phyloP scores from a whole-genome alignment of 2,888 invertebrate genomes.

The Hypsopygia costalis region DNA sequence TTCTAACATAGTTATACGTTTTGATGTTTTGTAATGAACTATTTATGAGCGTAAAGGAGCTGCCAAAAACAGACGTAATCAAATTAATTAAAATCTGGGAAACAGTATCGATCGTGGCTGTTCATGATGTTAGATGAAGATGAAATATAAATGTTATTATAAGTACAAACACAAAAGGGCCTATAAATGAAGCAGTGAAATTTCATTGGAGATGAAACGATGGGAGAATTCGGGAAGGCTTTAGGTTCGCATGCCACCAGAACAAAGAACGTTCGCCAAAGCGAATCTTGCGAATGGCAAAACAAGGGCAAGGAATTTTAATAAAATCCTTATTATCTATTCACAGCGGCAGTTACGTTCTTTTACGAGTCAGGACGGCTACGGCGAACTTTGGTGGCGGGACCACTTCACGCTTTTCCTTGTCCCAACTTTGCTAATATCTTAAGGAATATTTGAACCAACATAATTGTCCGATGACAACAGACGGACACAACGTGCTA shows the following conservation, averaged over 20 bases:
- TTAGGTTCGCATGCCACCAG: slow-evolving; percentile 52
- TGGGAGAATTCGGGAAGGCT: slow-evolving; percentile 44
- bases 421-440: slow-evolving; percentile 59
- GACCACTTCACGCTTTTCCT: slow-evolving; percentile 40
- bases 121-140: slow-evolving; percentile 3
- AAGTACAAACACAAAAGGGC: slow-evolving; percentile 43
- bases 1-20: too few relatives aligned
- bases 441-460: slow-evolving; percentile 45
- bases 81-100: too few relatives aligned
- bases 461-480: slow-evolving; percentile 48
- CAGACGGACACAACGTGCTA: slow-evolving; percentile 28
- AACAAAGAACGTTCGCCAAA: slow-evolving; percentile 54
- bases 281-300: slow-evolving; percentile 51
- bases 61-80: too few relatives aligned
- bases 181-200: slow-evolving; percentile 48
- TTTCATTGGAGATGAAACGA: slow-evolving; percentile 47
- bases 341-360: slow-evolving; percentile 68
- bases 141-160: slow-evolving; percentile 24
- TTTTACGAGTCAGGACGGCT: slow-evolving; percentile 63
- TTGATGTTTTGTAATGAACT: too few relatives aligned
- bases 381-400: slow-evolving; percentile 49
- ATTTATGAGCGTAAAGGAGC: too few relatives aligned
- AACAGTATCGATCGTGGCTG: slow-evolving; percentile 3
- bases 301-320: slow-evolving; percentile 76
- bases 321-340: slow-evolving; percentile 78